Percentiles rank a stretch among this genome's conserved stretches.
Conservation (phyloP, 2,797 vertebrate genomes). For the Ispidina lecontei region DNA sequence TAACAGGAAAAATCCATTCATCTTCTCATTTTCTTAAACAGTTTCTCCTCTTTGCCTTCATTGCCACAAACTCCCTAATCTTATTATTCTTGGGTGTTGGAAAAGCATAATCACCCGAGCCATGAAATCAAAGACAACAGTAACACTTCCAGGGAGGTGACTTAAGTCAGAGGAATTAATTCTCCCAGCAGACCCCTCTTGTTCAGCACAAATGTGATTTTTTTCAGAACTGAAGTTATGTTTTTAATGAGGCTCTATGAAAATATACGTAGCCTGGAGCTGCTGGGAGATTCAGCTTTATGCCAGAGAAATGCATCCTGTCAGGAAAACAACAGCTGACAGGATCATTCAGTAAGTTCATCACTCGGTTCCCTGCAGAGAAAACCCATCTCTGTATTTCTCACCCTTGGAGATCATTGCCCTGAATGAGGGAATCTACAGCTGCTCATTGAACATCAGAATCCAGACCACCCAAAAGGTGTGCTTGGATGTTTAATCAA, state of each 20-base stretch:
- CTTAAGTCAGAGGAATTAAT: slow-evolving; percentile 57
- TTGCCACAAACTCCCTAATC: slow-evolving; percentile 66
- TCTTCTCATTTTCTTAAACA: slow-evolving; percentile 10
- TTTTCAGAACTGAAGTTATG: slow-evolving; percentile 17
- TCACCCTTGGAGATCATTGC: neutral
- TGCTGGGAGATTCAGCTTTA: neutral
- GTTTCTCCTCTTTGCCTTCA: slow-evolving; percentile 1
- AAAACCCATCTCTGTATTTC: neutral
- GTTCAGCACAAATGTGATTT: slow-evolving; percentile 55
- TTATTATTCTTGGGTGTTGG: slow-evolving; percentile 59
- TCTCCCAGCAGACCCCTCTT: slow-evolving; percentile 41
- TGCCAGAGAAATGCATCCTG: neutral
- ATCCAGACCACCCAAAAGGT: neutral
- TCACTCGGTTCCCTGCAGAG: neutral
- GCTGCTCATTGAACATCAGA: neutral
- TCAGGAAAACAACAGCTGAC: neutral
- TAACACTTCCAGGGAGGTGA: slow-evolving; percentile 45
- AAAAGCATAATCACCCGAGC: slow-evolving; percentile 45
- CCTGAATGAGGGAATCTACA: neutral
- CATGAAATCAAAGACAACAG: slow-evolving; percentile 71
- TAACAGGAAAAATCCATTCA: slow-evolving; percentile 18
- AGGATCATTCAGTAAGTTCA: neutral
- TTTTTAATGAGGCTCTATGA: slow-evolving; percentile 34
- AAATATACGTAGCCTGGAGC: neutral
- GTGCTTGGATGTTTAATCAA: neutral